Conservation (phyloP, 2,113 vertebrate species). For the Aegithalos caudatus region DNA sequence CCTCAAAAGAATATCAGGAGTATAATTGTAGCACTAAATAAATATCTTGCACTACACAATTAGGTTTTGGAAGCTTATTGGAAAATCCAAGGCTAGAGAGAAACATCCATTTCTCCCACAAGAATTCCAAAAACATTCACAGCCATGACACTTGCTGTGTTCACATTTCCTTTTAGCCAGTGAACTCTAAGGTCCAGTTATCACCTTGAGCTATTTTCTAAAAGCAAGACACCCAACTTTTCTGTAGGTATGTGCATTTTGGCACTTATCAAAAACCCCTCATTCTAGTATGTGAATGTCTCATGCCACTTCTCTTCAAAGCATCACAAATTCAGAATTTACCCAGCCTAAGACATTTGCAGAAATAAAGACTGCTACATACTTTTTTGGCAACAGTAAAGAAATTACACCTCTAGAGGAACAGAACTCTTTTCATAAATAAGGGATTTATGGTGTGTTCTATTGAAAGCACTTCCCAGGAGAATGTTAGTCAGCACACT, state of each 20-base stretch:
- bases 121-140: not conserved
- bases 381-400: not conserved
- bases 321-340: not conserved
- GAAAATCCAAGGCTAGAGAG: not conserved
- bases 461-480: conserved; percentile 24
- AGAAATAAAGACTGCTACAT: not conserved
- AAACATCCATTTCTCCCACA: not conserved
- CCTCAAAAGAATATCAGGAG: not conserved
- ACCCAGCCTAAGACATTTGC: not conserved
- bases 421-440: not conserved
- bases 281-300: not conserved
- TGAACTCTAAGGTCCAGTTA: not conserved
- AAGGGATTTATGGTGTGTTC: not conserved
- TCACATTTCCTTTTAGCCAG: not conserved
- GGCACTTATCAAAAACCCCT: not conserved
- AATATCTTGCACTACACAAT: not conserved
- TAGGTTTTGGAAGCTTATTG: not conserved
- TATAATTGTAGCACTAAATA: not conserved
- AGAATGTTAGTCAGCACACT: conserved; percentile 1
- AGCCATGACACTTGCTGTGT: not conserved
- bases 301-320: not conserved
- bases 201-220: not conserved
- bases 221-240: not conserved
- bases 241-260: accelerated
- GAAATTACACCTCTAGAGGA: conserved; percentile 10